phyloP scores from a whole-genome alignment of 2,797 vertebrate genomes.

The Sphenodon punctatus region DNA sequence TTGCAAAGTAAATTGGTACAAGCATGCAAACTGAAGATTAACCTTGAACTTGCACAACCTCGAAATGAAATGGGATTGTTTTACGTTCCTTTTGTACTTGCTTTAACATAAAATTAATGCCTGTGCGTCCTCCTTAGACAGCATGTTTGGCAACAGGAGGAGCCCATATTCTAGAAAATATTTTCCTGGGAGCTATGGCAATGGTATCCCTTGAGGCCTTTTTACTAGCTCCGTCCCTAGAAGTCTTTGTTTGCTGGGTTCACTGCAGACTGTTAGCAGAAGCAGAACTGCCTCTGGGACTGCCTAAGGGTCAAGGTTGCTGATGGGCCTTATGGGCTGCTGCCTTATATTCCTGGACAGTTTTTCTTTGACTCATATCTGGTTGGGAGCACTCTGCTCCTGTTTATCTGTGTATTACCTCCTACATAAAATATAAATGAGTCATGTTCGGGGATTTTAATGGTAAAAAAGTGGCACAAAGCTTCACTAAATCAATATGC shows the following conservation, averaged over 20 bases:
- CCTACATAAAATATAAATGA: not conserved
- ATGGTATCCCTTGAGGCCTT: not conserved
- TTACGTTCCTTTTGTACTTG: not conserved
- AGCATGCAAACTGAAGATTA: not conserved
- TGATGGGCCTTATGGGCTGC: not conserved
- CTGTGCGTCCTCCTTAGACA: not conserved
- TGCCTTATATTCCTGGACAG: not conserved
- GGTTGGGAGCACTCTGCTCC: not conserved
- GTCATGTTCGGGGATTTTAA: not conserved
- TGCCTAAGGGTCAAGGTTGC: conserved; percentile 6
- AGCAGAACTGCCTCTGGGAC: not conserved
- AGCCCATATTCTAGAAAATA: not conserved
- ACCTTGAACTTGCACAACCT: not conserved
- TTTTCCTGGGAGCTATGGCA: not conserved
- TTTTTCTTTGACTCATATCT: conserved; percentile 12
- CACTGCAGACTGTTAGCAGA: not conserved
- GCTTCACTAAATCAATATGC: rapidly evolving
- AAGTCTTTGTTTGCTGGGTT: not conserved
- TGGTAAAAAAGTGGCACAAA: not conserved
- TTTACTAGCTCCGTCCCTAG: not conserved
- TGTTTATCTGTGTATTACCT: not conserved
- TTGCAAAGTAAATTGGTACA: not conserved
- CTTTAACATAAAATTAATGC: not conserved
- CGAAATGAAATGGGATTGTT: not conserved
- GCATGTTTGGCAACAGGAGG: not conserved